Percentiles rank a stretch among this genome's conserved stretches.
Evolutionary conservation across 2,113 vertebrate genomes (phyloP).

Genomic region (Promerops cafer): DNA sequence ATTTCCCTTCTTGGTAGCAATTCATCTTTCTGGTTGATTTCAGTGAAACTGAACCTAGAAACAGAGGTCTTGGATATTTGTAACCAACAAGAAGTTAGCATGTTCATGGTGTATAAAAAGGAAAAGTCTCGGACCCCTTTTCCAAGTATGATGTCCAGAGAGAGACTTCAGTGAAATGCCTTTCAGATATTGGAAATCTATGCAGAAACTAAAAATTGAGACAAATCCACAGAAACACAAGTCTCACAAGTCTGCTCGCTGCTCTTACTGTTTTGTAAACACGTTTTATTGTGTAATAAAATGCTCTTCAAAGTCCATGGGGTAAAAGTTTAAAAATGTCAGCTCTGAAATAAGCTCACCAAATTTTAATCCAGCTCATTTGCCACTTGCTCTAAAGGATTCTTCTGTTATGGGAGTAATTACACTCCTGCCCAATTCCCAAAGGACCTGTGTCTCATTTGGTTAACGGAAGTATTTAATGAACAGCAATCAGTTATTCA

Average conservation of each 20-base stretch:
- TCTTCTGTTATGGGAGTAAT: constrained; percentile 2
- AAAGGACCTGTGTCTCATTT: not conserved
- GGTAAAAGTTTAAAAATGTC: not conserved
- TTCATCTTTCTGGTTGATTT: not conserved
- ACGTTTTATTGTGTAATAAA: not conserved
- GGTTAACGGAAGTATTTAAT: constrained; percentile 36
- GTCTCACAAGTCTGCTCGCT: not conserved
- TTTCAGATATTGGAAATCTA: not conserved
- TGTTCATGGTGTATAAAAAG: not conserved
- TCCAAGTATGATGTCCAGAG: not conserved
- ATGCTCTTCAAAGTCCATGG: not conserved
- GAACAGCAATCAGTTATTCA: constrained; percentile 43
- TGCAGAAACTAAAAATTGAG: not conserved
- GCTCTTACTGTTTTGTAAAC: not conserved
- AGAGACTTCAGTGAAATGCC: not conserved
- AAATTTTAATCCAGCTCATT: not conserved
- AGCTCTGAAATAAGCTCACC: not conserved
- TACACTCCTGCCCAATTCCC: not conserved
- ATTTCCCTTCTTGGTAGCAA: not conserved
- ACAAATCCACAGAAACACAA: not conserved
- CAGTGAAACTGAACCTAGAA: not conserved
- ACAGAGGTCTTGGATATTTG: not conserved
- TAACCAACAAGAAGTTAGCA: not conserved
- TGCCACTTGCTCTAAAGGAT: not conserved
- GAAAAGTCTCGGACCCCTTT: not conserved